phyloP scores from a whole-genome alignment of 2,888 invertebrate genomes.

The Elegia similella region DNA sequence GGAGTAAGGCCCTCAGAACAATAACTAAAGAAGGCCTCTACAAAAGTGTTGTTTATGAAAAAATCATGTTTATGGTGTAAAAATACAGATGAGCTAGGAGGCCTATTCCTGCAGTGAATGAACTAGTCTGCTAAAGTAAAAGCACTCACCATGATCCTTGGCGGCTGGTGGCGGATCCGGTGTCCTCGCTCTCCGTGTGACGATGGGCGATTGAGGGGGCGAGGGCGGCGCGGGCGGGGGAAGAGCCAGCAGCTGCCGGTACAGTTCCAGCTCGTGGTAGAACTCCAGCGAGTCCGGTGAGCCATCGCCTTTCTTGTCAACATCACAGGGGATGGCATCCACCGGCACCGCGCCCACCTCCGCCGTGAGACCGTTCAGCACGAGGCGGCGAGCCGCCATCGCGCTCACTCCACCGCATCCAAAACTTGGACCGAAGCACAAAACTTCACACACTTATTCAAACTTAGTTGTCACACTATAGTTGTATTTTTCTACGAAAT shows the following conservation, averaged over 20 bases:
- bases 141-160: conserved; percentile 18
- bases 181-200: conserved; percentile 18
- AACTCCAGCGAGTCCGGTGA: conserved; percentile 60
- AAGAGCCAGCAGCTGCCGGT: conserved; percentile 65
- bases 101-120: too few relatives aligned
- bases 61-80: too few relatives aligned
- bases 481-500: too few relatives aligned
- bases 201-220: conserved; percentile 29
- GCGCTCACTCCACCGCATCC: conserved; percentile 32
- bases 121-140: background rate
- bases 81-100: too few relatives aligned
- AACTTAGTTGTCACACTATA: too few relatives aligned
- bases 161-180: conserved; percentile 27
- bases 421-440: background rate
- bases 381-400: conserved; percentile 61
- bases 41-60: too few relatives aligned
- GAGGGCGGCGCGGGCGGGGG: conserved; percentile 31
- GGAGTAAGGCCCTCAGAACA: too few relatives aligned
- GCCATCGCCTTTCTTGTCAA: conserved; percentile 24
- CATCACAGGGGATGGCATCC: conserved; percentile 22
- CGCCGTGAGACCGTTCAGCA: conserved; percentile 72
- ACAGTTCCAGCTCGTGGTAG: conserved; percentile 73
- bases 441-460: background rate
- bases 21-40: too few relatives aligned
- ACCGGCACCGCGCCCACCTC: conserved; percentile 48